phyloP scores from a whole-genome alignment of 1,140 invertebrate genomes.

The Melanaphis sacchari region DNA sequence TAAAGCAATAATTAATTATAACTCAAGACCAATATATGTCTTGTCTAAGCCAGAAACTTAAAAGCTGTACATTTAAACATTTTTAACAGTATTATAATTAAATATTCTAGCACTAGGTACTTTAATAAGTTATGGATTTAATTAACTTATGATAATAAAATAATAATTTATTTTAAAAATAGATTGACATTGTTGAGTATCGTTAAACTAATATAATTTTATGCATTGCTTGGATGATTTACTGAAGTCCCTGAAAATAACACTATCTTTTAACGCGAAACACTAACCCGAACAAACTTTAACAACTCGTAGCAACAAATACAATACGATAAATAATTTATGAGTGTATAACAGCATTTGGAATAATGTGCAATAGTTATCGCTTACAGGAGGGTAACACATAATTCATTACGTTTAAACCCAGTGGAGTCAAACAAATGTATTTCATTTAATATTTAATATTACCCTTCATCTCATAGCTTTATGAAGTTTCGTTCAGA shows the following conservation, averaged over 20 bases:
- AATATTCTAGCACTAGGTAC: not conserved
- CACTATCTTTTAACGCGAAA: not conserved
- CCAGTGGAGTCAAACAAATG: not conserved
- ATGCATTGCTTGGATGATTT: constrained; percentile 2
- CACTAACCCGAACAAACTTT: not conserved
- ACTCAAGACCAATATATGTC: not conserved
- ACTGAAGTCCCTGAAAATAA: not conserved
- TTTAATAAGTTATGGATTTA: not conserved
- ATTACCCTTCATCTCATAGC: not conserved
- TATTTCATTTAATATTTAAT: constrained; percentile 27
- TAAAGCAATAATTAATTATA: not conserved
- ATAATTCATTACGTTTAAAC: constrained; percentile 32
- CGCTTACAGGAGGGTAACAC: not conserved
- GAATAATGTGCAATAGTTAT: constrained; percentile 41
- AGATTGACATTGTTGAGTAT: not conserved
- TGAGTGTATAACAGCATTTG: constrained; percentile 29
- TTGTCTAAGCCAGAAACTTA: not conserved
- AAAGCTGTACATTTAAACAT: not conserved
- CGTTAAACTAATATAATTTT: constrained; percentile 14
- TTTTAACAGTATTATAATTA: not conserved
- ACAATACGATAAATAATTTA: constrained; percentile 47
- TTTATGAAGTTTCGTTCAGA: not conserved
- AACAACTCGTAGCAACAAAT: constrained; percentile 8
- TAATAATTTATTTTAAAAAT: not conserved
- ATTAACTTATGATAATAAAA: not conserved